Percentiles rank a stretch among this genome's conserved stretches.
Evolutionary conservation across 2,797 vertebrate species (phyloP).

Genomic region (Pampus argenteus): DNA sequence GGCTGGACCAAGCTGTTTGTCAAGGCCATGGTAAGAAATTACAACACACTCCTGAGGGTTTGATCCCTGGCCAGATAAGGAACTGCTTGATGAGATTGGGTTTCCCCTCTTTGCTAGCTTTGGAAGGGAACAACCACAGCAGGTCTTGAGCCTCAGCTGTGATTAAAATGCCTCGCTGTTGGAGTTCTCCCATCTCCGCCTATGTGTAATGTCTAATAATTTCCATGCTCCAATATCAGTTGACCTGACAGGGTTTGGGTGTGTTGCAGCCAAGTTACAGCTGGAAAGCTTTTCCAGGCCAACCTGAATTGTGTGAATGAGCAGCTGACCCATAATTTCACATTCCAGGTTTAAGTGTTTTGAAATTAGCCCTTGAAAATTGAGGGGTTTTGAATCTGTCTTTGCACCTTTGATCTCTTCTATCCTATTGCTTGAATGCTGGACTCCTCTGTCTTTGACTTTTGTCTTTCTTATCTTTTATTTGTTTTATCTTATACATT

Average conservation of each 20-base stretch:
- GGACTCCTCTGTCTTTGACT: conserved; percentile 9
- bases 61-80: conserved; percentile 75
- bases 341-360: conserved; percentile 76
- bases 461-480: neutral
- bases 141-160: conserved; percentile 38
- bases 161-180: conserved; percentile 63
- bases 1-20: conserved; percentile 49
- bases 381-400: conserved; percentile 49
- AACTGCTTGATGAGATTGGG: conserved; percentile 61
- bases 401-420: conserved; percentile 54
- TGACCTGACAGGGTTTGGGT: conserved; percentile 62
- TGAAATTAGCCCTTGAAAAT: conserved; percentile 68
- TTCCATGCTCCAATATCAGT: conserved; percentile 68
- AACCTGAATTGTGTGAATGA: conserved; percentile 71
- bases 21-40: conserved; percentile 62
- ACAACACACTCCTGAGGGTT: conserved; percentile 62
- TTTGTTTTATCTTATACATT: neutral
- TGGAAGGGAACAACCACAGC: conserved; percentile 52
- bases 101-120: conserved; percentile 42
- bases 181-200: conserved; percentile 52
- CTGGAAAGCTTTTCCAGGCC: conserved; percentile 74
- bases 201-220: conserved; percentile 67
- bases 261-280: conserved; percentile 70
- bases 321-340: conserved; percentile 71
- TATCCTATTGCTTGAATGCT: conserved; percentile 29